A percentile compares a stretch with the other conserved stretches of the same genome.
Evolutionary conservation across 1,140 invertebrate species (phyloP).

Genomic region (Armadillidium nasatum): DNA sequence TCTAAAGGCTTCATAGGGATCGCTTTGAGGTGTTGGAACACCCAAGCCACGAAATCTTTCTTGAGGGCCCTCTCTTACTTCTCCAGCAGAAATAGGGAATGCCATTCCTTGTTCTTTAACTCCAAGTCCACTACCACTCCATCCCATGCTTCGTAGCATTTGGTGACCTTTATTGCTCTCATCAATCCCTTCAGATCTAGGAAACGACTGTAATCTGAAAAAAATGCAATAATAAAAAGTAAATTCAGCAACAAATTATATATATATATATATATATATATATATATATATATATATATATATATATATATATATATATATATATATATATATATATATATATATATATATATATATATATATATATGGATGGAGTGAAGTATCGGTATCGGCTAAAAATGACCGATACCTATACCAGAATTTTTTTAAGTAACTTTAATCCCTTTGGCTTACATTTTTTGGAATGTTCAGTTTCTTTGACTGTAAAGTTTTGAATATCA

Average conservation of each 20-base stretch:
- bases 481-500: too few relatives aligned
- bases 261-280: constrained; percentile 26
- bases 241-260: constrained; percentile 45
- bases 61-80: constrained; percentile 56
- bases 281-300: too few relatives aligned
- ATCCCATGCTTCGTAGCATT: constrained; percentile 92
- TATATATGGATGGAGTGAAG: too few relatives aligned
- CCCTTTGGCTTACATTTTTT: too few relatives aligned
- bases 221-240: too few relatives aligned
- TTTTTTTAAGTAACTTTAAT: too few relatives aligned
- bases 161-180: constrained; percentile 93
- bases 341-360: too few relatives aligned
- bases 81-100: constrained; percentile 84
- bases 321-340: too few relatives aligned
- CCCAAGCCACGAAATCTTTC: constrained; percentile 39
- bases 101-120: constrained; percentile 90
- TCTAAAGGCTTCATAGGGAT: constrained; percentile 94
- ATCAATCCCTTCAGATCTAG: constrained; percentile 55
- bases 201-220: background rate
- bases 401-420: too few relatives aligned
- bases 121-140: constrained; percentile 82
- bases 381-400: too few relatives aligned
- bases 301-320: too few relatives aligned
- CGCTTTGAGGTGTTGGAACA: constrained; percentile 51
- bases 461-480: too few relatives aligned